These are phyloP conservation scores for Myotis pilosus DNA, from an alignment of 2,797 vertebrate genomes.

Conservation along the genomic window DNA sequence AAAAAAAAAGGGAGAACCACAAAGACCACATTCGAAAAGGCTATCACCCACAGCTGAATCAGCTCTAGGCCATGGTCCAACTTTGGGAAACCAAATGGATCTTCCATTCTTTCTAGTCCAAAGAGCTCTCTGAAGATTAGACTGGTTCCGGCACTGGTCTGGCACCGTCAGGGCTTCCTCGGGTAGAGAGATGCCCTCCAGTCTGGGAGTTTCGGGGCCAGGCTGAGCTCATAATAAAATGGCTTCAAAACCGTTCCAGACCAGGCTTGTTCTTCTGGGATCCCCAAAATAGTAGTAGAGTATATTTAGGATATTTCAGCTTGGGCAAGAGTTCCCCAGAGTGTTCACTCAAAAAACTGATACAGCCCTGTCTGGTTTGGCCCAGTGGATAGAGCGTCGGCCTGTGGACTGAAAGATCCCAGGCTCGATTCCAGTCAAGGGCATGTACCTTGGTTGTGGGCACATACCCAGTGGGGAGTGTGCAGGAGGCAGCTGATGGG, in stretches of 20 bases:
- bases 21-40: not conserved
- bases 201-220: not conserved
- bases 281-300: not conserved
- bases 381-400: too few species aligned
- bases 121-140: not conserved
- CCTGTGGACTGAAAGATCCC: too few species aligned
- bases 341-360: not conserved
- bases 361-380: not conserved
- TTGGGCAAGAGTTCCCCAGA: not conserved
- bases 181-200: not conserved
- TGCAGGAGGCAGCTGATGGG: too few species aligned
- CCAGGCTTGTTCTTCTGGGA: not conserved
- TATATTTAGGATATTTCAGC: not conserved
- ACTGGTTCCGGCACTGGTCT: not conserved
- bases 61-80: not conserved
- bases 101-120: not conserved
- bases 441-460: too few species aligned
- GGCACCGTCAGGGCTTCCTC: not conserved
- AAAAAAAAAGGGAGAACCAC: not conserved
- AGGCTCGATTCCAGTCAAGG: too few species aligned
- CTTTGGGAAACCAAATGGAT: not conserved
- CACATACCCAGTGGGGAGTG: too few species aligned
- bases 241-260: not conserved
- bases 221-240: not conserved
- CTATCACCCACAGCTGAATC: not conserved